Conservation (phyloP, 2,113 vertebrate species). For the Thinocorus orbignyianus region DNA sequence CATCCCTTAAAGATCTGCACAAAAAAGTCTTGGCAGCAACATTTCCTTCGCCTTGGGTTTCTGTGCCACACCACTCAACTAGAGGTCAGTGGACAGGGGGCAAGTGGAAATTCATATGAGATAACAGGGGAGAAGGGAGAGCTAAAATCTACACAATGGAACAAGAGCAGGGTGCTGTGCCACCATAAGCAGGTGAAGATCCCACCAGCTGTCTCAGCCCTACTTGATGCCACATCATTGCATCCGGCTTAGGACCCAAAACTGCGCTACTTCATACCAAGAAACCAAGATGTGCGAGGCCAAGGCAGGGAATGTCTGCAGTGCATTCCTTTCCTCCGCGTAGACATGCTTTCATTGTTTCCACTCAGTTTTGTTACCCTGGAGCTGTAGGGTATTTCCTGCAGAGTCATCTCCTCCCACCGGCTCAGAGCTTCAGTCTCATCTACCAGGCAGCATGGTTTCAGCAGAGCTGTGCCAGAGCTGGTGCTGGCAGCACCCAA, state of each 20-base stretch:
- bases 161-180: not conserved
- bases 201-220: not conserved
- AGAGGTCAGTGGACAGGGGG: not conserved
- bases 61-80: not conserved
- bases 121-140: not conserved
- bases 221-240: fast-evolving
- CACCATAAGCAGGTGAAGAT: not conserved
- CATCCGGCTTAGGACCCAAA: not conserved
- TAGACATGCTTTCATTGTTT: slow-evolving; percentile 17
- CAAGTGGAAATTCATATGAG: not conserved
- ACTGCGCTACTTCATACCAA: not conserved
- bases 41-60: not conserved
- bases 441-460: not conserved
- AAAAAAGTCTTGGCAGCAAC: not conserved
- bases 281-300: not conserved
- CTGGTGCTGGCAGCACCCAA: not conserved
- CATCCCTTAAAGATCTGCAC: not conserved
- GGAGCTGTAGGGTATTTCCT: slow-evolving; percentile 45
- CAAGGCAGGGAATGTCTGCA: not conserved
- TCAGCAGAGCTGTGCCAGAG: not conserved
- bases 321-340: not conserved
- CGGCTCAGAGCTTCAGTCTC: not conserved
- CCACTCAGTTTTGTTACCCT: slow-evolving; percentile 22
- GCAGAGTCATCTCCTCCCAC: slow-evolving; percentile 25
- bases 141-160: not conserved